Evolutionary conservation across 2,797 vertebrate species (phyloP), one percentile per base, ranked within the genome.

Genomic region (Acrossocheilus fasciatus): DNA sequence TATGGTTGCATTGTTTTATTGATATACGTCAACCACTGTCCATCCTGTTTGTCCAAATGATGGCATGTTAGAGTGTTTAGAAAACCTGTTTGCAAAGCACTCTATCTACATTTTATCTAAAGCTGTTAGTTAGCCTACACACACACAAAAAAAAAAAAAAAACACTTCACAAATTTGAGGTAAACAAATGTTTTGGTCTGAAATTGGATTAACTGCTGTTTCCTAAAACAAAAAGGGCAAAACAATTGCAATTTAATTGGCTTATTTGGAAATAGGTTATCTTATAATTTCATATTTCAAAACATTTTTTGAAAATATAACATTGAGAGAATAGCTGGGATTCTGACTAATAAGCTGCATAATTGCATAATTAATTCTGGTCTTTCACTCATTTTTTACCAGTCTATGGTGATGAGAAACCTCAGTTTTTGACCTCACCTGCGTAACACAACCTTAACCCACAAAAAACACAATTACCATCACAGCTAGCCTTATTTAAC

Each of bases 401-500:
- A 5, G 39, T 54, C 12, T 23, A 77, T 73, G 4, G 26, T 15
- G 1, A 72, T 17, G n/a, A 30, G 11, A 68, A 70, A 34, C 69
- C n/a, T 66, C 23, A 30, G 45, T 57, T 54, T 69, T 39, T 62
- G 69, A 50, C 73, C 74, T 62, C 62, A 75, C 69, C 82, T 83
- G 20, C 34, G 47, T 86, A 84, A 68, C 34, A 81, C 26, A 86
- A 52, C 10, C 7, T 2, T 64, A 64, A 82, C 15, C 69, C 50
- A 66, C 45, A 54, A 59, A 80, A 59, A 62, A 77, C 82, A 50
- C 74, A 85, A 54, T 75, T 83, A 64, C 83, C 17, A 83, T 68
- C 15, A 83, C 8, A 39, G 62, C 64, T 62, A 73, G 23, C 86
- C 87, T 86, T 34, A 80, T 34, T 87, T 87, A 87, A 89, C 88